Evolutionary conservation across 2,888 invertebrate species (phyloP), one percentile per base, ranked within the genome.

Genomic region (Octonoba sinensis): DNA sequence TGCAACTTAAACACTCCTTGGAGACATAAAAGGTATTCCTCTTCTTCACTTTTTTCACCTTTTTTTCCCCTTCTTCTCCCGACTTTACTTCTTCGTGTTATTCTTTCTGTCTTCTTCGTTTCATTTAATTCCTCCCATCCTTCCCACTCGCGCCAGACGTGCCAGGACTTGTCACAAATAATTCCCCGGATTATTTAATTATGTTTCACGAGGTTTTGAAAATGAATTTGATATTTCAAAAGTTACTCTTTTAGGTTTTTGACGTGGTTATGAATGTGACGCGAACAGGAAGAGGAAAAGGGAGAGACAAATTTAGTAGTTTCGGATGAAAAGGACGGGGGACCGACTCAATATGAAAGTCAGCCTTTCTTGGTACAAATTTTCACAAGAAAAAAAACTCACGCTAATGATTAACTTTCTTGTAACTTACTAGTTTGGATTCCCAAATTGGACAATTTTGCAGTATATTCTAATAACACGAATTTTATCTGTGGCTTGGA

Each of bases 201-300:
- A 79, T 79, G 79, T 79, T 79, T 79, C 79, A 73, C 79, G 79
- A 79, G 79, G 79, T 79, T 79, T 73, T 44, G 73, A 62, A 73
- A 79, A 79, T 79, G 79, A 79, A 79, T 79, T 79, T 79, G 79
- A 79, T 79, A 79, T 79, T 79, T 79, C 79, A 79, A 79, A 79
- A 79, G 79, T 73, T 73, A 79, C 79, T 79, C 64, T 51, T 46
- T 27, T 51, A 44, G 64, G 44, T 73, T 67, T 67, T 60, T 24
- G 72, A 72, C 59, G 73, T 66, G 67, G 79, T 73, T 79, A 79
- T 79, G 79, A 79, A 79, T 79, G 79, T 79, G 79, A 79, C 79
- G 79, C 66, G 79, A 66, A 73, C 72, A 72, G 73, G 67, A 54
- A 54, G 60, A 54, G 62, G 69, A 56, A 65, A 49, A 56, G 57